These are phyloP conservation scores for Mellivora capensis DNA, from an alignment of 2,113 vertebrate species.

Conservation along the genomic window DNA sequence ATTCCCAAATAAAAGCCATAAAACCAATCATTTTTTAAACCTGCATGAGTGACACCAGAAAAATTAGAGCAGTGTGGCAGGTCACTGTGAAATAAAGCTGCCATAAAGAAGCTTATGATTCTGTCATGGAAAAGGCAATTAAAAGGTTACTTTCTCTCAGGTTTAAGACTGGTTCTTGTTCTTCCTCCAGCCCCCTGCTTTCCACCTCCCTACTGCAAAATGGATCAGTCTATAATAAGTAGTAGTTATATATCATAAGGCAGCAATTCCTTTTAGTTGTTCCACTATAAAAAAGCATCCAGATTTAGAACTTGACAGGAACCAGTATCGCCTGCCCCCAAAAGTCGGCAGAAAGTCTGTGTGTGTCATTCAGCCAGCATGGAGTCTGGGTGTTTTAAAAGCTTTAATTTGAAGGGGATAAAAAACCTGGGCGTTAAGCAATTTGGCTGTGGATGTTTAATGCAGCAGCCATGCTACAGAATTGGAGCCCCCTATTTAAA, in stretches of 20 bases:
- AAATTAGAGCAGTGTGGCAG: slow-evolving; percentile 49
- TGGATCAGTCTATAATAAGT: slow-evolving; percentile 41
- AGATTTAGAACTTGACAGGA: slow-evolving; percentile 58
- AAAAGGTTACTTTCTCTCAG: slow-evolving; percentile 26
- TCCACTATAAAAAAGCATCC: slow-evolving; percentile 45
- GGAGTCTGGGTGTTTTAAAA: slow-evolving; percentile 58
- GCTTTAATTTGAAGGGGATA: slow-evolving; percentile 54
- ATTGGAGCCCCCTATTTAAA: background rate
- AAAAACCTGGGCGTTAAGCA: slow-evolving; percentile 65
- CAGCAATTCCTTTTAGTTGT: slow-evolving; percentile 51
- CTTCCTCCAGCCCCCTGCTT: slow-evolving; percentile 40
- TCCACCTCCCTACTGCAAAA: slow-evolving; percentile 43
- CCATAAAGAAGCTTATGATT: slow-evolving; percentile 48
- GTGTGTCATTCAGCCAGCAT: slow-evolving; percentile 38
- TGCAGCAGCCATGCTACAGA: background rate
- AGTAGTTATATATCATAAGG: slow-evolving; percentile 48
- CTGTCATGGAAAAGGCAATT: slow-evolving; percentile 67
- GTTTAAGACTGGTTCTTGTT: slow-evolving; percentile 36
- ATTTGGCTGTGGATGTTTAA: slow-evolving; percentile 57
- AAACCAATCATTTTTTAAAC: slow-evolving; percentile 64
- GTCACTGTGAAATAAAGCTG: slow-evolving; percentile 66
- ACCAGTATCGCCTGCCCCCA: background rate
- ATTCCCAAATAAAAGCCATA: slow-evolving; percentile 65
- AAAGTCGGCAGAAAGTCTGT: slow-evolving; percentile 35
- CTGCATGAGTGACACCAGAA: slow-evolving; percentile 51